phyloP scores from a whole-genome alignment of 2,888 invertebrate species.

The Lithophane semibrunnea region DNA sequence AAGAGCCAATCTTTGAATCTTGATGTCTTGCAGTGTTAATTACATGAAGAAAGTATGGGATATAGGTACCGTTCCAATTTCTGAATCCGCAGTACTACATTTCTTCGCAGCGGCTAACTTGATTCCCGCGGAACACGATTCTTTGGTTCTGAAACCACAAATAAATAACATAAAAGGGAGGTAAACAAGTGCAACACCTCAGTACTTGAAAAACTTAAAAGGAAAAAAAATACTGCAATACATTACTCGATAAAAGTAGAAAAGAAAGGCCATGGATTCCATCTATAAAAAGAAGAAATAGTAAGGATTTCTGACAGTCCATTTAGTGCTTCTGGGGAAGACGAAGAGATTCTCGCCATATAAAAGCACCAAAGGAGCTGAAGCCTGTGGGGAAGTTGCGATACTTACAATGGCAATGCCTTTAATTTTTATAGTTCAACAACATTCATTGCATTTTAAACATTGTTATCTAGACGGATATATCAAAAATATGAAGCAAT shows the following conservation, averaged over 20 bases:
- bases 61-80: constrained; percentile 80
- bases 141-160: constrained; percentile 76
- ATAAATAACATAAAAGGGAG: neutral
- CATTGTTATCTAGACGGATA: too few relatives aligned
- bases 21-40: neutral
- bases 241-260: too few relatives aligned
- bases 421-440: neutral
- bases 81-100: constrained; percentile 76
- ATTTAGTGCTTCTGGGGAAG: neutral
- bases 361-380: neutral
- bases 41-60: neutral
- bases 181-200: neutral
- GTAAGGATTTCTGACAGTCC: neutral
- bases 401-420: neutral
- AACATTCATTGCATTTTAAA: neutral
- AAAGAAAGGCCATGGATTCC: neutral
- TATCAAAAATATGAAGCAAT: neutral
- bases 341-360: neutral
- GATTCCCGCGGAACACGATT: constrained; percentile 79
- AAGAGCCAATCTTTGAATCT: neutral
- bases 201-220: neutral
- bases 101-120: constrained; percentile 75
- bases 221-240: neutral
- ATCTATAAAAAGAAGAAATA: too few relatives aligned
- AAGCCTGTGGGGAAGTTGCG: neutral